Base-by-base conservation (phyloP, 2,888 invertebrate species). In the Parthenolecanium corni region DNA sequence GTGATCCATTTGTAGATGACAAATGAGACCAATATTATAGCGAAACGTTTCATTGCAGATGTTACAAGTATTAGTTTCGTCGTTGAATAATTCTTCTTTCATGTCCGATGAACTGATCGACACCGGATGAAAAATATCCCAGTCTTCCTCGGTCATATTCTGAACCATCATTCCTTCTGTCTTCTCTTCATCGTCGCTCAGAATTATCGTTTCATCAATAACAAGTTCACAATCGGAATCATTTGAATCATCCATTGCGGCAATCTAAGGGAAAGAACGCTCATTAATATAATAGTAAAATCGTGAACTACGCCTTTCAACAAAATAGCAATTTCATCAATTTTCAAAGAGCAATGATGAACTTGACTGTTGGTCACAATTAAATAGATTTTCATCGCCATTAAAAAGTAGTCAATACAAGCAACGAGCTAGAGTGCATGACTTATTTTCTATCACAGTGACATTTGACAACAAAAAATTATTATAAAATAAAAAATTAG, bases 1-100 rank as follows among this genome's bases (percentile, higher is more conserved):
- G 47, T 63, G 63, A 21, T 53, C 63, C 31, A 44, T 47, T 11
- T 63, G 46, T 36, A 63, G 20, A 36, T 63, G 63, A 54, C 21
- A 63, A 14, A 63, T 54, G 4, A 63, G 42, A 2, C 31, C 63
- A 12, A 63, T 47, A 21, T 63, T 53, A 20, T 63, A 63, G 20
- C 53, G 53, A 38, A 63, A 63, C 18, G 47, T 31, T 54, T 63
- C 63, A 16, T 53, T 53, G 46, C 63, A 63, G 12, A 54, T 12
- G 25, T 12, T 38, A 16, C 63, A 63, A 1, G 47, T 63, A 31
- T 63, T 44, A 0, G 53, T 47, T 18, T 63, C 53, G n/a, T 53
- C 53, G 54, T 46, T 40, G 11, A 54, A 53, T 54, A 61, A 40
- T 51, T 49, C 61, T 4, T 49, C 61, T 49, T 61, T 49, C 61